Percentiles rank a stretch among this genome's conserved stretches.
phyloP scores from a whole-genome alignment of 2,113 vertebrate genomes.

The Thamnaconus septentrionalis region DNA sequence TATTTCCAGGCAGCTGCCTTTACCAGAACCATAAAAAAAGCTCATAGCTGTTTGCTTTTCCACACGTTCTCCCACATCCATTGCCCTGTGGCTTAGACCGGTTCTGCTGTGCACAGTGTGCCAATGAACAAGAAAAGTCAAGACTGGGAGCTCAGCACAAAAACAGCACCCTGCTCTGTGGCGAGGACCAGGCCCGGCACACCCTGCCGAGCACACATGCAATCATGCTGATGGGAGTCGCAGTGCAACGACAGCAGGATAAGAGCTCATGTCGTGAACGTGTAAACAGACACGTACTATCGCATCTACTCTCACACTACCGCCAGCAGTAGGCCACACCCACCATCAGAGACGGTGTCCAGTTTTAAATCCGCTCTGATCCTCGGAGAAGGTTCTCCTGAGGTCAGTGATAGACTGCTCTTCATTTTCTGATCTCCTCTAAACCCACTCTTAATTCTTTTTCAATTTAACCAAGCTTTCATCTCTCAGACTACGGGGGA shows the following conservation, averaged over 20 bases:
- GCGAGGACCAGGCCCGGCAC: slow-evolving; percentile 53
- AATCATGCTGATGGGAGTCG: slow-evolving; percentile 7
- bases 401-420: neutral
- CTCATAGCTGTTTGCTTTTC: slow-evolving; percentile 64
- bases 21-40: slow-evolving; percentile 47
- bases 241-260: no score
- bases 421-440: neutral
- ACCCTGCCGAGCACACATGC: slow-evolving; percentile 48
- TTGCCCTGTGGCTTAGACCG: slow-evolving; percentile 57
- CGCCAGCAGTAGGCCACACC: neutral
- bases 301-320: slow-evolving; percentile 6
- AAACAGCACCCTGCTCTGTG: slow-evolving; percentile 67
- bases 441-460: neutral
- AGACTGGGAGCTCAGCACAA: slow-evolving; percentile 21
- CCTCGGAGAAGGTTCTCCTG: slow-evolving; percentile 2
- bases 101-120: slow-evolving; percentile 36
- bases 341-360: slow-evolving; percentile 9
- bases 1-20: slow-evolving; percentile 42
- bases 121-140: slow-evolving; percentile 44
- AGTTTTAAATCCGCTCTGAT: slow-evolving; percentile 23
- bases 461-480: neutral
- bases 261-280: neutral
- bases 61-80: slow-evolving; percentile 42
- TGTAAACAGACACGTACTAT: slow-evolving; percentile 12
- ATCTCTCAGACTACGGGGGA: neutral